phyloP scores from a whole-genome alignment of 2,888 invertebrate species.

The Plemyria rubiginata region DNA sequence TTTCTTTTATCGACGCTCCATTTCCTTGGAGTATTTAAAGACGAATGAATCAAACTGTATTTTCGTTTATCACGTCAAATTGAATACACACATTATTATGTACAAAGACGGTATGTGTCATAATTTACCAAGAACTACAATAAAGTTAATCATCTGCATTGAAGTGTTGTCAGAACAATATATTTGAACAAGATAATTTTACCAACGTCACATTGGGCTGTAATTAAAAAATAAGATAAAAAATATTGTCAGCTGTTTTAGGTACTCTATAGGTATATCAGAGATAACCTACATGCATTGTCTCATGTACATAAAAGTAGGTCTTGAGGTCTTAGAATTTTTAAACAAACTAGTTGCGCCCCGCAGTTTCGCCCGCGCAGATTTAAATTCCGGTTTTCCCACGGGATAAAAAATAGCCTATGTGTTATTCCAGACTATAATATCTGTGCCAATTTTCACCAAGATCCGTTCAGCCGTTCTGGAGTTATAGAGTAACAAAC shows the following conservation, averaged over 20 bases:
- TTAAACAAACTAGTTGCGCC: no score
- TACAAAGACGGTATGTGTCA: conserved; percentile 11
- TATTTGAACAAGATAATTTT: conserved; percentile 36
- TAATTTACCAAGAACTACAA: conserved; percentile 21
- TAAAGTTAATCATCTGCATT: conserved; percentile 41
- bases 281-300: conserved; percentile 21
- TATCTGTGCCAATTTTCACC: no score
- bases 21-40: conserved; percentile 29
- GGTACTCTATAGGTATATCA: conserved; percentile 15
- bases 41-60: conserved; percentile 32
- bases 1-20: conserved; percentile 25
- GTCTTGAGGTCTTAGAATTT: no score
- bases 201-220: conserved; percentile 35
- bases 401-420: no score
- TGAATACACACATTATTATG: conserved; percentile 28
- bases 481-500: no score
- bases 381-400: no score
- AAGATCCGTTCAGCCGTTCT: no score
- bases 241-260: conserved; percentile 32
- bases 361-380: no score
- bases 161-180: conserved; percentile 35
- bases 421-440: no score
- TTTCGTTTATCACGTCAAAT: conserved; percentile 18
- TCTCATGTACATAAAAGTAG: background rate
- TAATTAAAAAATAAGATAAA: conserved; percentile 35